A percentile compares a stretch with the other conserved stretches of the same genome.
Conservation (phyloP, 2,888 invertebrate genomes). For the Hirtodrosophila alboralis region DNA sequence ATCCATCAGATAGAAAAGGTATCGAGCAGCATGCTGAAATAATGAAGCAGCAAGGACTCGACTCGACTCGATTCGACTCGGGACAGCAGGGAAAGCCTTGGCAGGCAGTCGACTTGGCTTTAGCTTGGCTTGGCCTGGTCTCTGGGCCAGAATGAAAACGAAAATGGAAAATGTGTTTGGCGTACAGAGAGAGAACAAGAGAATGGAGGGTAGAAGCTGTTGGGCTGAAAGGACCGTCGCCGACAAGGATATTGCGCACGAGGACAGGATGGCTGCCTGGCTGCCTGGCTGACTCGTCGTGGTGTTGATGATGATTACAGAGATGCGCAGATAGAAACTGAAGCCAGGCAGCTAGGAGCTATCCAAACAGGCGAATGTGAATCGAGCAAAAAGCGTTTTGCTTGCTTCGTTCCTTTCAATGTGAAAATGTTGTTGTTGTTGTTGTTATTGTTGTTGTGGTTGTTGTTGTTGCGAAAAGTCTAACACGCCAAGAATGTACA, state of each 20-base stretch:
- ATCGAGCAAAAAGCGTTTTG: slow-evolving; percentile 66
- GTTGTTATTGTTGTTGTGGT: slow-evolving; percentile 28
- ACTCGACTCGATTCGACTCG: slow-evolving; percentile 30
- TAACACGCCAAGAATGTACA: slow-evolving; percentile 77
- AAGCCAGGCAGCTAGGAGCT: slow-evolving; percentile 49
- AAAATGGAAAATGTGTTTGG: slow-evolving; percentile 74
- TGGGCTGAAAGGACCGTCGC: slow-evolving; percentile 37
- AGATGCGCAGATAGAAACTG: slow-evolving; percentile 75
- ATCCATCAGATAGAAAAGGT: slow-evolving; percentile 79
- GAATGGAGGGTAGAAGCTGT: slow-evolving; percentile 16
- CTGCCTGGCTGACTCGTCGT: slow-evolving; percentile 71
- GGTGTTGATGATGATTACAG: slow-evolving; percentile 78
- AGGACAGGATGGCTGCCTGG: slow-evolving; percentile 70
- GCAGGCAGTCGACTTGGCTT: slow-evolving; percentile 42
- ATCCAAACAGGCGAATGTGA: slow-evolving; percentile 63
- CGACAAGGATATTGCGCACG: slow-evolving; percentile 78
- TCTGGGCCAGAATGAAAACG: slow-evolving; percentile 73
- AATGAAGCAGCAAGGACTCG: slow-evolving; percentile 80
- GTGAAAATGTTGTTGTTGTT: slow-evolving; percentile 42
- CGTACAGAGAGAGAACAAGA: slow-evolving; percentile 5
- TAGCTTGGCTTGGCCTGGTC: slow-evolving; percentile 44
- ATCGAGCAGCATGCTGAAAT: slow-evolving; percentile 80
- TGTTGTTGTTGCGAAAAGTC: slow-evolving; percentile 61
- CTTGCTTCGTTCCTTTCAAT: slow-evolving; percentile 63
- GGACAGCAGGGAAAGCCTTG: slow-evolving; percentile 40